Evolutionary conservation across 1,140 invertebrate species (phyloP).

Genomic region (Diuraphis noxia): DNA sequence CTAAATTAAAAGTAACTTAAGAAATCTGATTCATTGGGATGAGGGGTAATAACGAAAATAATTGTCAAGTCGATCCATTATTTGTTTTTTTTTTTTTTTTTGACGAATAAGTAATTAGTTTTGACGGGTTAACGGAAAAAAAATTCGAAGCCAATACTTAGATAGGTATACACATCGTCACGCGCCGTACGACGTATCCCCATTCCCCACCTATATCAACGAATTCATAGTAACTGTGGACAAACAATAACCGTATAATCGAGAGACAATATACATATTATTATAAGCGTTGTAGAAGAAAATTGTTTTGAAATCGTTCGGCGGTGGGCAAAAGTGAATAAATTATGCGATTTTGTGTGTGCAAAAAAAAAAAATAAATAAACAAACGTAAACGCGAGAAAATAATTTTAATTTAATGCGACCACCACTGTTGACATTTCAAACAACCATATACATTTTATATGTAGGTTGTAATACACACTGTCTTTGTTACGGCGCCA

Average conservation of each 20-base stretch:
- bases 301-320: conserved; percentile 29
- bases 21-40: neutral
- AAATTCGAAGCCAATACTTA: neutral
- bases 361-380: neutral
- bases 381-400: neutral
- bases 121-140: neutral
- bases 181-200: neutral
- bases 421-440: neutral
- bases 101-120: neutral
- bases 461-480: neutral
- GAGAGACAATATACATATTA: neutral
- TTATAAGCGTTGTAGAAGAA: neutral
- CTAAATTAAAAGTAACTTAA: neutral
- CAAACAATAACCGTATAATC: conserved; percentile 35
- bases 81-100: neutral
- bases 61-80: neutral
- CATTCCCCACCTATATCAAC: neutral
- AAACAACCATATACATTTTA: neutral
- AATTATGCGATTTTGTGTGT: neutral
- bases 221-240: neutral
- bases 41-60: neutral
- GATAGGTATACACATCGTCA: neutral
- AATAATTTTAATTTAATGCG: neutral
- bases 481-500: neutral
- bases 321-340: neutral